Evolutionary conservation across 2,113 vertebrate genomes (phyloP).

Genomic region (Progne subis): DNA sequence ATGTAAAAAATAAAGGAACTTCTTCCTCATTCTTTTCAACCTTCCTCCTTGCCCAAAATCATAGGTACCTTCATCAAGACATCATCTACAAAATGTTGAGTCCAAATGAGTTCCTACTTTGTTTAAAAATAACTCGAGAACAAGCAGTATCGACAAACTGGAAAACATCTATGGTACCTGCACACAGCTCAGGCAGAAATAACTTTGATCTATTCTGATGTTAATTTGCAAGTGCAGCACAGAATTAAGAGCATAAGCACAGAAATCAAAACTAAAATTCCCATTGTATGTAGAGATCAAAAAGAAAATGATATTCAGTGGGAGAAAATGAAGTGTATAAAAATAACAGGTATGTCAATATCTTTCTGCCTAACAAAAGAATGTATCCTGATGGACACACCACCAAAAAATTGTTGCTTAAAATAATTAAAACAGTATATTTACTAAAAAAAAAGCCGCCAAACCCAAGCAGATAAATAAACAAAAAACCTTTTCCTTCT

Average conservation of each 20-base stretch:
- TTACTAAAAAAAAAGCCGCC: background rate
- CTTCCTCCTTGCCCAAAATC: background rate
- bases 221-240: background rate
- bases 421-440: background rate
- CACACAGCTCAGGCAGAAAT: background rate
- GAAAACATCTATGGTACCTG: background rate
- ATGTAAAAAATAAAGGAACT: background rate
- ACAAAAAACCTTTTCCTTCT: background rate
- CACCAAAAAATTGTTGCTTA: background rate
- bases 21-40: background rate
- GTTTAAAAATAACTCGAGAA: background rate
- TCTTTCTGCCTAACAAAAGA: background rate
- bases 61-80: background rate
- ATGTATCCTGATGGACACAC: background rate
- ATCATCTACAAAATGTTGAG: background rate
- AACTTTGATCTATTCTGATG: background rate
- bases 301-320: background rate
- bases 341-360: background rate
- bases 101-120: background rate
- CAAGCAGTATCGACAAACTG: background rate
- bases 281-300: background rate
- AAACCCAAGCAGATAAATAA: background rate
- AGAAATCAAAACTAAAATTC: background rate
- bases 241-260: background rate
- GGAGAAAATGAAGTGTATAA: background rate